Evolutionary conservation across 2,888 invertebrate genomes (phyloP).

Genomic region (Tricholauxania praeusta): DNA sequence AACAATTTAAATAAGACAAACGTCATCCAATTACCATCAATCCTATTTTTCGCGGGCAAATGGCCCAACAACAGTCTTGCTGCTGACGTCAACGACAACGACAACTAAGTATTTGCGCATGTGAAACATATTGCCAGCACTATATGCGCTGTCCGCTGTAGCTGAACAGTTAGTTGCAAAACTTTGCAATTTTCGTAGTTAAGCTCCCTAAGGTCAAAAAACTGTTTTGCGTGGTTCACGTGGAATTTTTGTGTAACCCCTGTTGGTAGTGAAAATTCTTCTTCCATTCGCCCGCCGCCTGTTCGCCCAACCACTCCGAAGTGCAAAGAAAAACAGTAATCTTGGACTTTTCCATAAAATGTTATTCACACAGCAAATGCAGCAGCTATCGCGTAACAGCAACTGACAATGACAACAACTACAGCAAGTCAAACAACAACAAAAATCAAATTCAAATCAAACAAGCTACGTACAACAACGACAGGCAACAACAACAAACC

Average conservation of each 20-base stretch:
- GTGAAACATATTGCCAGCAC: too few relatives aligned
- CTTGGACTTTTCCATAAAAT: constrained; percentile 13
- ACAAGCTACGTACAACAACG: constrained; percentile 47
- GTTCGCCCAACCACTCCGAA: too few relatives aligned
- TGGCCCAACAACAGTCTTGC: neutral
- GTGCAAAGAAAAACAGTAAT: neutral
- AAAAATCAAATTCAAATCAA: constrained; percentile 62
- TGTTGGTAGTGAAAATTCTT: neutral
- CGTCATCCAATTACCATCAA: constrained; percentile 45
- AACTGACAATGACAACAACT: constrained; percentile 41
- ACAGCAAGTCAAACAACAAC: constrained; percentile 45
- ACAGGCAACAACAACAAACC: constrained; percentile 17
- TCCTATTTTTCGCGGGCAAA: constrained; percentile 16
- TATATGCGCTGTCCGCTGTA: too few relatives aligned
- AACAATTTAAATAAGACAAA: constrained; percentile 47
- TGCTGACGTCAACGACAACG: neutral
- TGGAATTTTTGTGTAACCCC: constrained; percentile 53
- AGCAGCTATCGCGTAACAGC: constrained; percentile 9
- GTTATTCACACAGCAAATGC: constrained; percentile 19
- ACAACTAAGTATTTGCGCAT: neutral
- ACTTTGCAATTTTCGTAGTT: neutral
- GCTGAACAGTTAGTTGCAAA: too few relatives aligned
- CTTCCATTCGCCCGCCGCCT: neutral
- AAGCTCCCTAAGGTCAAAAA: constrained; percentile 53
- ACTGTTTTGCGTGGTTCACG: constrained; percentile 46